A percentile compares a stretch with the other conserved stretches of the same genome.
These are phyloP conservation scores for Geotria australis DNA, from an alignment of 2,797 vertebrate genomes.

Conservation along the genomic window DNA sequence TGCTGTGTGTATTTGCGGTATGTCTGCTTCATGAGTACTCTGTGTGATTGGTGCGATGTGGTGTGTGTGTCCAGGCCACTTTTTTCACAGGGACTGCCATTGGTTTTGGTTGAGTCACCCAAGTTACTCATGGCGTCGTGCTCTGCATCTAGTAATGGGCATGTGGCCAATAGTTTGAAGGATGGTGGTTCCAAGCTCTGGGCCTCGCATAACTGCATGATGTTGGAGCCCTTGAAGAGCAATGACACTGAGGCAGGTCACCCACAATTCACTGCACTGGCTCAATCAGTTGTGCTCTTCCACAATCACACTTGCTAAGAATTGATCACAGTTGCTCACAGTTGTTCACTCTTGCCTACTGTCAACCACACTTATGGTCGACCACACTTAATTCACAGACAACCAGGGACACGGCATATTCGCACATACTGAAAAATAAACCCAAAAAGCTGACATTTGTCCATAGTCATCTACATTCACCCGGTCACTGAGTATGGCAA, in stretches of 20 bases:
- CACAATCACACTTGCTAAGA: not conserved
- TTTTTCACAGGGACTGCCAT: constrained; percentile 1
- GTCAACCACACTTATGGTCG: not conserved
- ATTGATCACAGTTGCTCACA: not conserved
- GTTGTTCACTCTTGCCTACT: not conserved
- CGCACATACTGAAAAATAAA: no score
- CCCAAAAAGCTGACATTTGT: no score
- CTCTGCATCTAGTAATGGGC: constrained; percentile 4
- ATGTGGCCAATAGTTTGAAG: constrained; percentile 1
- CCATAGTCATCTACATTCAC: no score
- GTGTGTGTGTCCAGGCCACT: constrained; percentile 8
- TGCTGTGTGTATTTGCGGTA: not conserved
- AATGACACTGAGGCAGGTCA: constrained; percentile 40
- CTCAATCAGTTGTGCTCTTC: not conserved
- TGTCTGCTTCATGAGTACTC: not conserved
- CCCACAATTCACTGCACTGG: not conserved
- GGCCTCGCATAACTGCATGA: constrained; percentile 50
- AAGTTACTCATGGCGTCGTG: not conserved
- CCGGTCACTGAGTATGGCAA: no score
- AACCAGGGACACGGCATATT: no score
- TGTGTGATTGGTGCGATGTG: constrained; percentile 7
- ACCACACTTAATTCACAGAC: no score
- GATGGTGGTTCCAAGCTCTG: constrained; percentile 15
- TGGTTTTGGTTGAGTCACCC: not conserved
- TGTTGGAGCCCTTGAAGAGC: constrained; percentile 33